Evolutionary conservation across 2,113 vertebrate genomes (phyloP), one percentile per base, ranked within the genome.

Genomic region (Otus sunia): DNA sequence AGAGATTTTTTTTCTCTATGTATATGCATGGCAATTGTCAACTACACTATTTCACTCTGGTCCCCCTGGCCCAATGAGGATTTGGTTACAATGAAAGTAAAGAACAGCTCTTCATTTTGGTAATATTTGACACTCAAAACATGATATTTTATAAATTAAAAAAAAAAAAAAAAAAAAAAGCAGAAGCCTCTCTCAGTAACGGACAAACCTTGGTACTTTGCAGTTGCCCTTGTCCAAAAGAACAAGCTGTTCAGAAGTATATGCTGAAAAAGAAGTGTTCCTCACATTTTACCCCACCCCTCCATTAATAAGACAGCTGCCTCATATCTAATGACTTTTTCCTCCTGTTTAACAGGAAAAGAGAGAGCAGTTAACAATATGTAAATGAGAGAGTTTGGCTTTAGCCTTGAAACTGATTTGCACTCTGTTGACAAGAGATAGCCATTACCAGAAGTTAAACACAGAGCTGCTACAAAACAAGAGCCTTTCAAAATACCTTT

Each of bases 361-460:
- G 95, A 91, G 94, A 96, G 94, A 92, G 89, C 87, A 95, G 86
- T 94, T 96, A 96, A 93, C 86, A 86, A 36, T 84, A 96, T 92
- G 96, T 81, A 97, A 96, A 97, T 94, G 49, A 94, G 84, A 86
- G 74, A 87, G 59, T 97, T 96, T 89, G 72, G 60, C 64, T 92
- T 93, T 88, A 78, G 74, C 87, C 90, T 86, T 86, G 60, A 80
- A 97, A 94, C 59, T 86, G 81, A 96, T 96, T 96, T 96, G 86
- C 92, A 78, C 88, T 96, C 82, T 97, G 87, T 90, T 94, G 94
- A 95, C 89, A 96, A 92, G 86, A 95, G 95, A 91, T 88, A 67
- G 73, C 82, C 88, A 88, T 95, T 96, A 93, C 72, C 69, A 94
- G 80, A 96, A 97, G 91, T 94, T 94, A 97, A 94, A 95, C 82